Conservation (phyloP, 2,797 vertebrate genomes). For the Leptodactylus fallax region DNA sequence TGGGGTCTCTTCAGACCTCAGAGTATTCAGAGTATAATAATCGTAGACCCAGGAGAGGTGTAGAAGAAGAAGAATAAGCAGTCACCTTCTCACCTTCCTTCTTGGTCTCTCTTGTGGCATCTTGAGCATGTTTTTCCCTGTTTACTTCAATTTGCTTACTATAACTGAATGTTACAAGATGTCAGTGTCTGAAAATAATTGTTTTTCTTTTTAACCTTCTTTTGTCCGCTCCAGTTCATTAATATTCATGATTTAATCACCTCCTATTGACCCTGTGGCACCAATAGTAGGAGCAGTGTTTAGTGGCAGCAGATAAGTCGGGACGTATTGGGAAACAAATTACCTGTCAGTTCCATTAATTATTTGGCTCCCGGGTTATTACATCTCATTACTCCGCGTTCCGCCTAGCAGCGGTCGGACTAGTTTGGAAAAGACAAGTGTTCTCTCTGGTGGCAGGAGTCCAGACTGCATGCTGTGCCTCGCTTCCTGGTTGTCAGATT, state of each 20-base stretch:
- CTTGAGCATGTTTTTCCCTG: too few relatives aligned
- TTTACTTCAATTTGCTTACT: too few relatives aligned
- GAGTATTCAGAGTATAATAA: too few relatives aligned
- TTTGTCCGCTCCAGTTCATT: neutral
- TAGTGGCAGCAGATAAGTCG: slow-evolving; percentile 22
- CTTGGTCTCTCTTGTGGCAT: too few relatives aligned
- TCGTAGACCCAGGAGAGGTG: too few relatives aligned
- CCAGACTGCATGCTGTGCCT: neutral
- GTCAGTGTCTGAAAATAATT: neutral
- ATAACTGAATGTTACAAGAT: neutral
- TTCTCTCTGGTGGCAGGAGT: slow-evolving; percentile 21
- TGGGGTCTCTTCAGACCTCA: too few relatives aligned
- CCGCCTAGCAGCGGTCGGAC: neutral
- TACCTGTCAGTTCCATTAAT: slow-evolving; percentile 26
- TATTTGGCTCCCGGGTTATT: slow-evolving; percentile 15
- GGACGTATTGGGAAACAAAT: slow-evolving; percentile 32
- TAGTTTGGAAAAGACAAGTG: neutral
- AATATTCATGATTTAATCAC: slow-evolving; percentile 30
- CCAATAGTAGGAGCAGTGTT: slow-evolving; percentile 10
- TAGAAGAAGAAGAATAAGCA: too few relatives aligned
- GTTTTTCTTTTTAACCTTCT: neutral
- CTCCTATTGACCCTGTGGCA: neutral
- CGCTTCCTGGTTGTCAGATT: neutral
- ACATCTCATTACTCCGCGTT: neutral
- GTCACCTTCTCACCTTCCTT: too few relatives aligned